Evolutionary conservation across 2,888 invertebrate genomes (phyloP).

Genomic region (Eupeodes luniger): DNA sequence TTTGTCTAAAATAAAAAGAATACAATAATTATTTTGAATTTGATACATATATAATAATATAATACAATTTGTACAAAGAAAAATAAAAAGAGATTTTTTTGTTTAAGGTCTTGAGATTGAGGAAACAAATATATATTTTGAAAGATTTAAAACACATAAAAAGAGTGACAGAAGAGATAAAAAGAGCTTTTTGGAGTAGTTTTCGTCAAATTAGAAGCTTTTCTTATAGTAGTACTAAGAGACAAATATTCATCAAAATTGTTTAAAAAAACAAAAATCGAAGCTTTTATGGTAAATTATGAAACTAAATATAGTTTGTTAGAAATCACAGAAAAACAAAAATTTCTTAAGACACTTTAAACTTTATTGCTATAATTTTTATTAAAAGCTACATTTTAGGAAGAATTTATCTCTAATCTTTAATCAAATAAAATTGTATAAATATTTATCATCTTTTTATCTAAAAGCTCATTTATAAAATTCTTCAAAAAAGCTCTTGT

Average conservation of each 20-base stretch:
- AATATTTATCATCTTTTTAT: too few species aligned
- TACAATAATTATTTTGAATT: constrained; percentile 60
- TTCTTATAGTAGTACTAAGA: too few species aligned
- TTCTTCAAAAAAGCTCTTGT: neutral
- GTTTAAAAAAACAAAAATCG: too few species aligned
- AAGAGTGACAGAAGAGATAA: neutral
- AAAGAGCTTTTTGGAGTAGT: neutral
- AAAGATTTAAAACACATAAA: neutral
- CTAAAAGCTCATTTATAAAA: constrained; percentile 8
- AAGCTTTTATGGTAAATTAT: too few species aligned
- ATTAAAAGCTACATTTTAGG: neutral
- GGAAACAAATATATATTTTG: neutral
- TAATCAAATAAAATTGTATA: too few species aligned
- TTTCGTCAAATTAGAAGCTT: neutral
- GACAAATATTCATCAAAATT: too few species aligned
- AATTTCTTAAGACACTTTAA: neutral
- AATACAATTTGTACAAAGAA: constrained; percentile 84
- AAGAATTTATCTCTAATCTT: too few species aligned
- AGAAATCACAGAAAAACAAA: neutral
- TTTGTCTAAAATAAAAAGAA: constrained; percentile 57
- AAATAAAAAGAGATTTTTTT: constrained; percentile 37
- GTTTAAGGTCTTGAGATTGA: neutral
- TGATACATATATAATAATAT: constrained; percentile 79
- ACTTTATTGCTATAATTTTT: neutral
- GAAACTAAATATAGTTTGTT: neutral